These are phyloP conservation scores for Rynchops niger DNA, from an alignment of 2,113 vertebrate genomes.

Conservation along the genomic window DNA sequence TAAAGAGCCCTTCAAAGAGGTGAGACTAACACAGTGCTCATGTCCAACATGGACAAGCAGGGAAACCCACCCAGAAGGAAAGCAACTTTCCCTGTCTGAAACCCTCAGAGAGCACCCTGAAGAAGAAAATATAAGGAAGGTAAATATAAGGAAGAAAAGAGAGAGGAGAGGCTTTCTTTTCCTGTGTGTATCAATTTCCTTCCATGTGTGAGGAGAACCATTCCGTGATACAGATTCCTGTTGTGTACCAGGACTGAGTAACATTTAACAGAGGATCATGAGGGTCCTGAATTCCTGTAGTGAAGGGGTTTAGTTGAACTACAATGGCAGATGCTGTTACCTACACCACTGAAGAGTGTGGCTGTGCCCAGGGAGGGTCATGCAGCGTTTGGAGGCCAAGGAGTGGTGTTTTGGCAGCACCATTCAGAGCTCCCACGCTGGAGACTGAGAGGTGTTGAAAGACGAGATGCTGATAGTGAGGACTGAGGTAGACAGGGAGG, in stretches of 20 bases:
- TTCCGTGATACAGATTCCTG: background rate
- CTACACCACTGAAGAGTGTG: background rate
- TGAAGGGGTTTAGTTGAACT: background rate
- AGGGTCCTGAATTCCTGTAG: background rate
- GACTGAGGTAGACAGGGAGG: background rate
- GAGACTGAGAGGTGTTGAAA: background rate
- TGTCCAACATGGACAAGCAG: background rate
- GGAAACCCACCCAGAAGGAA: background rate
- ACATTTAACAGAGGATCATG: background rate
- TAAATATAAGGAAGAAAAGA: background rate
- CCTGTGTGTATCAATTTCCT: background rate
- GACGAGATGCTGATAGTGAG: background rate
- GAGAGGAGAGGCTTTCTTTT: background rate
- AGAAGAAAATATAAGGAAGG: background rate
- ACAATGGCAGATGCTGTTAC: background rate
- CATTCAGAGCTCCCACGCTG: background rate
- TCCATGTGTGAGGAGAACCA: background rate
- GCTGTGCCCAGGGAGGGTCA: background rate
- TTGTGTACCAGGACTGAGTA: background rate
- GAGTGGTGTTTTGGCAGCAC: background rate
- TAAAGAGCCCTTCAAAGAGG: constrained; percentile 44
- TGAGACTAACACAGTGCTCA: background rate
- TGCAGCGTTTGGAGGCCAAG: accelerated
- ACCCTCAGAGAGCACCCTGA: background rate
- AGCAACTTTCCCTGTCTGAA: background rate